Evolutionary conservation across 2,888 invertebrate genomes (phyloP).

Genomic region (Aplocera efformata): DNA sequence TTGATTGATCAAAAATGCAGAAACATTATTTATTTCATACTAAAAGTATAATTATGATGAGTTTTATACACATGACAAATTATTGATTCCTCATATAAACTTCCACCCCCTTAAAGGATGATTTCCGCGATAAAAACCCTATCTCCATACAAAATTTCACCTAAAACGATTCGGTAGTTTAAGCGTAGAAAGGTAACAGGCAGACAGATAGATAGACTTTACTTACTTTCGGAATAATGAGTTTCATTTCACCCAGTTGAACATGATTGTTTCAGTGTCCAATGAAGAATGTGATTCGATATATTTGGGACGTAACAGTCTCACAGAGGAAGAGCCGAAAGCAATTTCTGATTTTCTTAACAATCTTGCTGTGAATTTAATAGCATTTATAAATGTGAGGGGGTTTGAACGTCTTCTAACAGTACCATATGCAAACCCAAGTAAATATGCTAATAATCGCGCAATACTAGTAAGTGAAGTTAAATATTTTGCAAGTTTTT

Average conservation of each 20-base stretch:
- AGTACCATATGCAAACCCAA: conserved; percentile 49
- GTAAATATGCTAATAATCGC: conserved; percentile 45
- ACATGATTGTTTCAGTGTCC: conserved; percentile 18
- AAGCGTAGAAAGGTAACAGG: too few relatives aligned
- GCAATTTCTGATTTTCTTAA: conserved; percentile 50
- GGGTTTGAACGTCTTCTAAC: conserved; percentile 57
- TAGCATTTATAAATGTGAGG: conserved; percentile 59
- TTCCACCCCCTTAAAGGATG: too few relatives aligned
- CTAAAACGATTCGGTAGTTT: too few relatives aligned
- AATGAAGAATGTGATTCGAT: conserved; percentile 50
- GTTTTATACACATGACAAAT: too few relatives aligned
- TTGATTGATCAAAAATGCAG: too few relatives aligned
- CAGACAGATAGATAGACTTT: neutral
- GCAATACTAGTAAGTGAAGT: conserved; percentile 52
- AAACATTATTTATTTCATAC: too few relatives aligned
- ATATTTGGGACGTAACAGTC: conserved; percentile 45
- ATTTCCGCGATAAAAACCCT: too few relatives aligned
- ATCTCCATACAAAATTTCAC: too few relatives aligned
- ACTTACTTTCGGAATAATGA: neutral
- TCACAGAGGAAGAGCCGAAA: conserved; percentile 58
- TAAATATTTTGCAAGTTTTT: too few relatives aligned
- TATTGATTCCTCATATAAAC: too few relatives aligned
- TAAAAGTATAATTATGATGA: too few relatives aligned
- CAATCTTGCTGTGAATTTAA: conserved; percentile 44
- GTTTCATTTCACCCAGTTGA: neutral